Conservation (phyloP, 2,113 vertebrate species). For the Paratilapia polleni region DNA sequence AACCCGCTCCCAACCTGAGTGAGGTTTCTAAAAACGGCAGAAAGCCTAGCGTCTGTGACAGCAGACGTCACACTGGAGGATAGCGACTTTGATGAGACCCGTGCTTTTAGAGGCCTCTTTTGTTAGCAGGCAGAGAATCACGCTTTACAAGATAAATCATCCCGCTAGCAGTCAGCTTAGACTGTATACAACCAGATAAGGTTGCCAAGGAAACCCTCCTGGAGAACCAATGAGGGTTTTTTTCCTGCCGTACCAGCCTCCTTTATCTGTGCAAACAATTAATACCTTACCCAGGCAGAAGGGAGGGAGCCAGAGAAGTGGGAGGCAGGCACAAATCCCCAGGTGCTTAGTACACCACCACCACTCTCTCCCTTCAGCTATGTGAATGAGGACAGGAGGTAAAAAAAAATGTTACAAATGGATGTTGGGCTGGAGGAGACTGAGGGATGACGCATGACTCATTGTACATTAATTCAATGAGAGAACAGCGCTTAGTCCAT, state of each 20-base stretch:
- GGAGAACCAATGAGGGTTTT: constrained; percentile 70
- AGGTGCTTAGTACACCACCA: constrained; percentile 59
- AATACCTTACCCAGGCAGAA: constrained; percentile 68
- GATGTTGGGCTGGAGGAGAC: constrained; percentile 53
- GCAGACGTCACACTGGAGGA: constrained; percentile 55
- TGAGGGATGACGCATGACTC: constrained; percentile 57
- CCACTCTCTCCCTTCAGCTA: constrained; percentile 31
- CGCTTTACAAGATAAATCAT: constrained; percentile 74
- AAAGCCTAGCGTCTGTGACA: constrained; percentile 60
- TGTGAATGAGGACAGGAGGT: constrained; percentile 47
- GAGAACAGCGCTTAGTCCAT: constrained; percentile 54
- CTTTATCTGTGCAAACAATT: constrained; percentile 79
- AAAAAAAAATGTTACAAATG: constrained; percentile 45
- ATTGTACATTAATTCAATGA: constrained; percentile 63
- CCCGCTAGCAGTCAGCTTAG: constrained; percentile 65
- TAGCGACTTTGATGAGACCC: constrained; percentile 69
- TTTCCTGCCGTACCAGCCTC: constrained; percentile 34
- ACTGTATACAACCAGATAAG: constrained; percentile 81
- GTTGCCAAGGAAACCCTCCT: constrained; percentile 82
- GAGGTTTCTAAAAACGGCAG: constrained; percentile 70
- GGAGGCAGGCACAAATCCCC: constrained; percentile 67
- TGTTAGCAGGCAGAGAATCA: constrained; percentile 68
- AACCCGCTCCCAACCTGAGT: constrained; percentile 52
- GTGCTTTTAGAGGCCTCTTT: constrained; percentile 69
- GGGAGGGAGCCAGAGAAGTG: constrained; percentile 15